A percentile compares a stretch with the other conserved stretches of the same genome.
phyloP scores from a whole-genome alignment of 2,113 vertebrate species.

The Amblyopsis rosae region DNA sequence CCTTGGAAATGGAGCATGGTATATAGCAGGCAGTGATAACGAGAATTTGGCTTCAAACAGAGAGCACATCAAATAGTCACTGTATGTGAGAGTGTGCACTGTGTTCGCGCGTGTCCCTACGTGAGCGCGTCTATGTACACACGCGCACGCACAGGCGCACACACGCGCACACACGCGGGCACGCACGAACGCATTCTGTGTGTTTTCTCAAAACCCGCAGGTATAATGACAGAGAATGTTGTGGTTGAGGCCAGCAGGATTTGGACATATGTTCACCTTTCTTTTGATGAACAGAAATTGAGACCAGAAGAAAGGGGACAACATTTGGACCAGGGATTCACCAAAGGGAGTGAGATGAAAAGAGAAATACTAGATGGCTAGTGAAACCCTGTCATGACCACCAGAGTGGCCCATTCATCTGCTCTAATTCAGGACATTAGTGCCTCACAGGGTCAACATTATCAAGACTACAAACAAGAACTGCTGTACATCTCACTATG shows the following conservation, averaged over 20 bases:
- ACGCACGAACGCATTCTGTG: not conserved
- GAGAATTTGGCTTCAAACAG: conserved; percentile 88
- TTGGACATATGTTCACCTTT: conserved; percentile 87
- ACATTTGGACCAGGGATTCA: conserved; percentile 81
- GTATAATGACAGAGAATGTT: conserved; percentile 73
- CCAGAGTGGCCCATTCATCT: conserved; percentile 82
- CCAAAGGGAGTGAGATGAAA: conserved; percentile 91
- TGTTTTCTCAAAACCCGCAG: conserved; percentile 37
- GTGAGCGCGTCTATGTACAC: conserved; percentile 12
- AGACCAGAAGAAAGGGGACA: conserved; percentile 81
- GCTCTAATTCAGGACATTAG: conserved; percentile 82
- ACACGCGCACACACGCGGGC: not conserved
- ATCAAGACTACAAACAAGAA: conserved; percentile 73
- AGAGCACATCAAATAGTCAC: conserved; percentile 87
- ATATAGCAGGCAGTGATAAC: conserved; percentile 86
- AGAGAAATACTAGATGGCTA: conserved; percentile 81
- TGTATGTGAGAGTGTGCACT: conserved; percentile 34
- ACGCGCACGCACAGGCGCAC: not conserved
- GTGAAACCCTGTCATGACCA: conserved; percentile 81
- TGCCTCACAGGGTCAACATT: conserved; percentile 75
- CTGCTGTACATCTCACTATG: conserved; percentile 70
- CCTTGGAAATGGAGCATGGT: conserved; percentile 85
- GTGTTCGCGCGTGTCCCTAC: conserved; percentile 40
- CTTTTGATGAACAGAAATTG: conserved; percentile 97
- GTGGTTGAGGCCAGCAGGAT: conserved; percentile 59